Evolutionary conservation across 2,888 invertebrate genomes (phyloP), one percentile per base, ranked within the genome.

Genomic region (Lasioglossum morio): DNA sequence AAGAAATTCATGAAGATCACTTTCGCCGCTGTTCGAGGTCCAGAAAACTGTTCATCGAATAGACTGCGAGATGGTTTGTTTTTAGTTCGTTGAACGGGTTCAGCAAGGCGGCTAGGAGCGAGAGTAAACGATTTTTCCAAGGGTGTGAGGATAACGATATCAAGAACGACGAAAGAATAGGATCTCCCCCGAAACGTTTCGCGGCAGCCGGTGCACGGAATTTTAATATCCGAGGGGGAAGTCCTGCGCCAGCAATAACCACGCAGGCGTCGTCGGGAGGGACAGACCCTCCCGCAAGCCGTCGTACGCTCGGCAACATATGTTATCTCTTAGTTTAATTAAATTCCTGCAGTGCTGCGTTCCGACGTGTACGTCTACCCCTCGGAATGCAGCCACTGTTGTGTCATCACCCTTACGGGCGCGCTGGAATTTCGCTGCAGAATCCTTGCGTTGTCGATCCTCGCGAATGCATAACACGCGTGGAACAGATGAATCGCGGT

Each of bases 291-390:
- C 89, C 83, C 60, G 77, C 84, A 37, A 60, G 46, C 77, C 80
- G 85, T 57, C 87, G 90, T 57, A 89, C 90, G 87, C 88, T 92
- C 90, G 94, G 95, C 91, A 95, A 95, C 95, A 95, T 95, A 95
- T 95, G 95, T 95, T 95, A 95, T 95, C 95, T 96, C 95, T 95
- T 95, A 95, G 95, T 96, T 96, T 96, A 96, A 96, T 96, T 96
- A 96, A 96, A 96, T 96, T 96, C 96, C 96, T 95, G 91, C 93
- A 95, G 93, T 93, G 92, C 93, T 87, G 85, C 86, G 85, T 88
- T 90, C 86, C 70, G 89, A 89, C 88, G 91, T 88, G 91, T 88
- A 89, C 90, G 88, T 87, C 87, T 88, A 92, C 91, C 91, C 90
- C 89, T 90, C 88, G 92, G 94, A 94, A 94, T 94, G 93, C 90